Percentiles rank a stretch among this genome's conserved stretches.
These are phyloP conservation scores for Stegana nigrithorax DNA, from an alignment of 2,888 invertebrate genomes.

Conservation along the genomic window DNA sequence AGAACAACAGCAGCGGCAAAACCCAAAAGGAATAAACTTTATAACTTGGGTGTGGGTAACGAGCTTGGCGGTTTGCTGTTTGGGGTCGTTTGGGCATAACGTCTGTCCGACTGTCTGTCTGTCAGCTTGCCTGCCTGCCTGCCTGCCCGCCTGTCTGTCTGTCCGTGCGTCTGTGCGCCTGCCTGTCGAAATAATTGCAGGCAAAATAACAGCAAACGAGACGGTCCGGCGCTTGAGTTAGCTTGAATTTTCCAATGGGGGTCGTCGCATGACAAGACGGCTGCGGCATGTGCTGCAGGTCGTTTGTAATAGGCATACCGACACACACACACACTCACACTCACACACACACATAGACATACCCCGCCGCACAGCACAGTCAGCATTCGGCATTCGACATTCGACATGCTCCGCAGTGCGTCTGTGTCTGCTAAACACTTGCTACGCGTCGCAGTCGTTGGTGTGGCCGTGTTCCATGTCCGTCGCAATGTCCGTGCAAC, in stretches of 20 bases:
- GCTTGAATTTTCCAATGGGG: conserved; percentile 28
- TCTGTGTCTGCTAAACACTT: background rate
- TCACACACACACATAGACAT: conserved; percentile 26
- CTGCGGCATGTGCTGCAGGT: conserved; percentile 4
- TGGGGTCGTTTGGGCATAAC: conserved; percentile 4
- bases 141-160: no score
- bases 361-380: conserved; percentile 22
- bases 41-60: conserved; percentile 51
- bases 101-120: no score
- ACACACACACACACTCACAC: conserved; percentile 19
- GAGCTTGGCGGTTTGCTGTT: conserved; percentile 49
- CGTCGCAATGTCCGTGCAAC: background rate
- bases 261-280: conserved; percentile 20
- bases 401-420: conserved; percentile 3
- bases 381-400: no score
- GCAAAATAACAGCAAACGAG: conserved; percentile 40
- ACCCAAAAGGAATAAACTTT: conserved; percentile 30
- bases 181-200: conserved; percentile 41
- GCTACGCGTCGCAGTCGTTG: conserved; percentile 18
- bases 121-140: no score
- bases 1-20: conserved; percentile 29
- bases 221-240: conserved; percentile 26
- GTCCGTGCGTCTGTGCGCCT: no score
- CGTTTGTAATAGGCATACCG: conserved; percentile 19
- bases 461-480: conserved; percentile 1